Evolutionary conservation across 2,797 vertebrate species (phyloP), one percentile per base, ranked within the genome.

Genomic region (Saxicola maurus): DNA sequence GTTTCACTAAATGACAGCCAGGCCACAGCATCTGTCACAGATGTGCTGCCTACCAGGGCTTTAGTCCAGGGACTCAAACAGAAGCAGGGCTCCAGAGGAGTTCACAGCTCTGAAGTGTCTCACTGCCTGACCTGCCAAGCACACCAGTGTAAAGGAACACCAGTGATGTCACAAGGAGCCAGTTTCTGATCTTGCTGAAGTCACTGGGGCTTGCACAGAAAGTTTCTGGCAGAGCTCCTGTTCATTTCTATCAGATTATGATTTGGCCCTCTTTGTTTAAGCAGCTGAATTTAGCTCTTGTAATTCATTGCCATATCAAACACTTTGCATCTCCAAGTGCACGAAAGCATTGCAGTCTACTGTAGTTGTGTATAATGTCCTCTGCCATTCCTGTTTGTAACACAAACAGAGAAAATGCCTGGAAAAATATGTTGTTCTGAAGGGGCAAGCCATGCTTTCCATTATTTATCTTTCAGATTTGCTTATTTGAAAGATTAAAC

Each of bases 141-240:
- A 25, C 81, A 57, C 13, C 53, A 25, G 17, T 45, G 53, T 64
- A 37, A 56, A 67, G 1, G 6, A 61, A 42, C 45, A 51, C 45
- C 35, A 48, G 20, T 31, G 51, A 74, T 20, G 33, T 57, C 6
- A 4, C 4, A 1, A 13, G 27, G 43, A 86, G 51, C 55, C 69
- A 81, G 5, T 15, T 90, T 46, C 45, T 67, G 56, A 76, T 76
- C 68, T 91, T 49, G 30, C 60, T 74, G 65, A 71, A 88, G 61
- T 69, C 65, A 31, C 31, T 85, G 68, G n/a, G 55, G 74, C 31
- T 71, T 49, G 21, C 53, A 80, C 37, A 61, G 75, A 20, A 64
- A 35, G 61, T 80, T 86, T 90, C 68, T 9, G 1, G 65, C 61
- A 82, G 40, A 45, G 14, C 17, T 91, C 31, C 53, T 18, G 23